phyloP scores from a whole-genome alignment of 2,888 invertebrate genomes.

The Ceratothoa steindachneri region DNA sequence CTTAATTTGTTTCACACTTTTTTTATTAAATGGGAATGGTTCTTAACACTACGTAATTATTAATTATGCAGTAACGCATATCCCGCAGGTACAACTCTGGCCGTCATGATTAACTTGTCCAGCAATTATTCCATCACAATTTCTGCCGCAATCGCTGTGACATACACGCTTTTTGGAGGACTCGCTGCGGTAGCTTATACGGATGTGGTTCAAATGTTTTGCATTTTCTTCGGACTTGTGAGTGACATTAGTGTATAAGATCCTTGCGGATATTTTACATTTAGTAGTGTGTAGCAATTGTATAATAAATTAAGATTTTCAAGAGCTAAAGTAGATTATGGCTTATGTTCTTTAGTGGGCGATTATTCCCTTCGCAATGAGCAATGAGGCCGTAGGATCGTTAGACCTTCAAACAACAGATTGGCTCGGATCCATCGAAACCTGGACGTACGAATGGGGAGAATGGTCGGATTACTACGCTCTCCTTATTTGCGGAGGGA shows the following conservation, averaged over 20 bases:
- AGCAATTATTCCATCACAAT: slow-evolving; percentile 59
- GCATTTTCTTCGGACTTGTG: slow-evolving; percentile 65
- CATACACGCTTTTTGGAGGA: slow-evolving; percentile 67
- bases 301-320: not conserved
- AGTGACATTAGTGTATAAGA: slow-evolving; percentile 16
- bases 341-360: slow-evolving; percentile 62
- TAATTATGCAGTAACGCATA: too few relatives aligned
- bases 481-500: slow-evolving; percentile 63
- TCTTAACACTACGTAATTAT: too few relatives aligned
- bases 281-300: not conserved
- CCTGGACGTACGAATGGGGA: slow-evolving; percentile 54
- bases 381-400: slow-evolving; percentile 58
- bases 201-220: slow-evolving; percentile 66
- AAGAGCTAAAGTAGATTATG: not conserved
- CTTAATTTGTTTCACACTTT: too few relatives aligned
- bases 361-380: slow-evolving; percentile 62
- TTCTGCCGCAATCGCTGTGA: slow-evolving; percentile 61
- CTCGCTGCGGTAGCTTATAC: slow-evolving; percentile 69
- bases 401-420: slow-evolving; percentile 54
- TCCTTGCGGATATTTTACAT: too few relatives aligned
- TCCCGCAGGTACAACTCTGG: slow-evolving; percentile 62
- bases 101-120: slow-evolving; percentile 61
- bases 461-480: slow-evolving; percentile 61
- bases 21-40: too few relatives aligned
- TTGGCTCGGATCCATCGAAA: slow-evolving; percentile 59